Evolutionary conservation across 1,140 invertebrate species (phyloP).

Genomic region (Lamellibrachia luymesi): DNA sequence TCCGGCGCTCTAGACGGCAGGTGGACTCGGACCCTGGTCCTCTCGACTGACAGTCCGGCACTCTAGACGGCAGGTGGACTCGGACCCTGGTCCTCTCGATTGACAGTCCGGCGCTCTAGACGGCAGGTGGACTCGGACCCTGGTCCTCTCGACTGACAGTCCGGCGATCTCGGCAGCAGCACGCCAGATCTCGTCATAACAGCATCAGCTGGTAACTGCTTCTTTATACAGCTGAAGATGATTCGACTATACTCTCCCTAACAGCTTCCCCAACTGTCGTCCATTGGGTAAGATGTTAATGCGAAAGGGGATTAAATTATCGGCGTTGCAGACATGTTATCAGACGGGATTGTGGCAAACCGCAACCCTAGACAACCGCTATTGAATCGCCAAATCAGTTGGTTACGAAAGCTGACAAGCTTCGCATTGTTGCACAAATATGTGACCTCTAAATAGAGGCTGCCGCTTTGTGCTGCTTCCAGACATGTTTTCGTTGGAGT

Average conservation of each 20-base stretch:
- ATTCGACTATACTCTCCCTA: not conserved
- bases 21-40: too few species aligned
- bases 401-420: not conserved
- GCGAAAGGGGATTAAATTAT: not conserved
- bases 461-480: not conserved
- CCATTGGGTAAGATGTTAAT: not conserved
- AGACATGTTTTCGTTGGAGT: not conserved
- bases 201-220: not conserved
- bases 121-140: not conserved
- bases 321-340: not conserved
- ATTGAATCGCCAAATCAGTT: not conserved
- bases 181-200: not conserved
- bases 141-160: not conserved
- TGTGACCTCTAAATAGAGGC: not conserved
- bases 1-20: too few species aligned
- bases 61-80: not conserved
- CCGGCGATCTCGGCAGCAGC: not conserved
- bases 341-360: not conserved
- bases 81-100: not conserved
- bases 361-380: not conserved
- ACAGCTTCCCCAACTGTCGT: not conserved
- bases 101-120: not conserved
- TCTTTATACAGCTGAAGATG: not conserved
- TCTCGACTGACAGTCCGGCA: too few species aligned
- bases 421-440: not conserved